Percentiles rank a stretch among this genome's conserved stretches.
Conservation (phyloP, 2,797 vertebrate genomes). For the Phrynocephalus forsythii region DNA sequence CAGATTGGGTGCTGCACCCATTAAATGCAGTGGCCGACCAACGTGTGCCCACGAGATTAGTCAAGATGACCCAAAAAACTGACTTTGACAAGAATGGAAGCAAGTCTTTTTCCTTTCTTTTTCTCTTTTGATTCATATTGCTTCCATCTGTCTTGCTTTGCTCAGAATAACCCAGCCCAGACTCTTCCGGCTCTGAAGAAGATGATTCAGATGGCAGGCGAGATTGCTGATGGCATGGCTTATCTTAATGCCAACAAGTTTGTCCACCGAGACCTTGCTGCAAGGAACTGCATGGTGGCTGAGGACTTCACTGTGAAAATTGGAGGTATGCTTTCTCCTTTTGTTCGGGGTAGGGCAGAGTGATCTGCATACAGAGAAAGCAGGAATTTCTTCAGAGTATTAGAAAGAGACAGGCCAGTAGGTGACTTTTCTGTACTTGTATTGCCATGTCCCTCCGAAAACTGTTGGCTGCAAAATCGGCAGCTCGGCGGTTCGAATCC, state of each 20-base stretch:
- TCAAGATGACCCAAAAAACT: not conserved
- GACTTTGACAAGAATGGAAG: not conserved
- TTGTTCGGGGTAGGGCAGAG: not conserved
- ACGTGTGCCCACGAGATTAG: no score
- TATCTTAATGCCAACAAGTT: conserved; percentile 99
- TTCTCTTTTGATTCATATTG: not conserved
- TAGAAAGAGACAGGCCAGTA: no score
- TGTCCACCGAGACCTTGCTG: conserved; percentile 96
- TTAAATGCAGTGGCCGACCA: not conserved
- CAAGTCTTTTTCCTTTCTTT: not conserved
- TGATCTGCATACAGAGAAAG: not conserved
- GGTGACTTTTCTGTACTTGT: not conserved
- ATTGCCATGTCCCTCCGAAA: no score
- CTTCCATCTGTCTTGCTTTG: not conserved
- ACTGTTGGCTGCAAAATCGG: no score
- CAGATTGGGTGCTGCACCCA: no score
- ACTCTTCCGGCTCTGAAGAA: conserved; percentile 93
- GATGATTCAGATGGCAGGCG: conserved; percentile 99
- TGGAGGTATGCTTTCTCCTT: conserved; percentile 84
- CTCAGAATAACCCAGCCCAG: conserved; percentile 86
- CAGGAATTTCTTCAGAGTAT: not conserved
- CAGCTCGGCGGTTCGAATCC: no score
- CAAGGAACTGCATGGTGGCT: conserved; percentile 98
- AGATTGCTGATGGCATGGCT: conserved; percentile 98
- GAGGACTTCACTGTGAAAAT: conserved; percentile 99